These are phyloP conservation scores for Hydrozoanthus gracilis DNA, from an alignment of 92 coral and sea anemone genomes.

Conservation along the genomic window DNA sequence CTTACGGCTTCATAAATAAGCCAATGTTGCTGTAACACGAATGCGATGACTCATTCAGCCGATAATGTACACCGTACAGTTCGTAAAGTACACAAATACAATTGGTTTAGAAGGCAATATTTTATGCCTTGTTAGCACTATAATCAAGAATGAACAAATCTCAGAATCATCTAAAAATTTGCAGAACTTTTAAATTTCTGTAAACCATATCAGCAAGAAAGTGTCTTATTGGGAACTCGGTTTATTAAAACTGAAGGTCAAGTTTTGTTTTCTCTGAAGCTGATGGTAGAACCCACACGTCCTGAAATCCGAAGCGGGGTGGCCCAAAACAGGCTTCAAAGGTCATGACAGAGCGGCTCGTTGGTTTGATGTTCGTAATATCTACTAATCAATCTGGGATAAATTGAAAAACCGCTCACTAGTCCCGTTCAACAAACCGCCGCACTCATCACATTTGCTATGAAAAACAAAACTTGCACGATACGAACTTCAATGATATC, in stretches of 20 bases:
- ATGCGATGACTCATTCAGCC: neutral
- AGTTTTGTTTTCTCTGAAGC: constrained; percentile 33
- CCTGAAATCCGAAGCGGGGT: constrained; percentile 20
- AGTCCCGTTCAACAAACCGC: neutral
- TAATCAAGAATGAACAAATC: neutral
- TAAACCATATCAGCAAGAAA: constrained; percentile 25
- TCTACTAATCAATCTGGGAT: constrained; percentile 16
- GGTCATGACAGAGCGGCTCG: constrained; percentile 28
- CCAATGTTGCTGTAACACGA: neutral
- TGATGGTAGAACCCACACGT: constrained; percentile 9
- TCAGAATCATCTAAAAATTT: neutral
- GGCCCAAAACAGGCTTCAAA: neutral
- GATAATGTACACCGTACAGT: neutral
- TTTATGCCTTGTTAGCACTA: constrained; percentile 4
- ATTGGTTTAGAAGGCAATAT: neutral
- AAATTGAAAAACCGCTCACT: neutral
- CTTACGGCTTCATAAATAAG: constrained; percentile 24
- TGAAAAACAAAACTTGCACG: neutral
- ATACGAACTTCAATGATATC: neutral
- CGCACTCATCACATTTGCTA: neutral
- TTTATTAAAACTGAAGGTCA: constrained; percentile 23
- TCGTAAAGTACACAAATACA: constrained; percentile 13
- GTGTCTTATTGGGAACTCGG: neutral
- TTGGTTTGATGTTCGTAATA: constrained; percentile 15
- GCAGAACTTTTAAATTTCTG: neutral